Percentiles rank a stretch among this genome's conserved stretches.
Conservation (phyloP, 2,113 vertebrate genomes). For the Nannobrachium achirus region DNA sequence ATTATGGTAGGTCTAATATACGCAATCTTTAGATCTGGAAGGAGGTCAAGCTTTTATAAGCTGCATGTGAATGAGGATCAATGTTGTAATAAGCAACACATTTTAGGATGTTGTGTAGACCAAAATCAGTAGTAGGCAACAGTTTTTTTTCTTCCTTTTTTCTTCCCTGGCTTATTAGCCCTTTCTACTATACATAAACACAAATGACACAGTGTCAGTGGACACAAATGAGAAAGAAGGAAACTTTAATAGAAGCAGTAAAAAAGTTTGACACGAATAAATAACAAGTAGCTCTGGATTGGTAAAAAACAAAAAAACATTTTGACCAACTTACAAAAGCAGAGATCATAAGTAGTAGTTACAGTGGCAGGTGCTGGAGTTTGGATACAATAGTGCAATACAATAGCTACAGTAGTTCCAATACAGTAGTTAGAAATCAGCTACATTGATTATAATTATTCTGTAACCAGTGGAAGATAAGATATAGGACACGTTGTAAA, state of each 20-base stretch:
- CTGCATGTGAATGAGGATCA: no score
- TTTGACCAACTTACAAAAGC: conserved; percentile 55
- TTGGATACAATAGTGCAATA: conserved; percentile 77
- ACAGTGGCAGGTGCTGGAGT: conserved; percentile 68
- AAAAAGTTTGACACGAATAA: conserved; percentile 70
- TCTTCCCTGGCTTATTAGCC: not conserved
- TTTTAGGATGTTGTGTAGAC: no score
- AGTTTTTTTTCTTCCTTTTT: no score
- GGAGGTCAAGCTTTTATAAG: no score
- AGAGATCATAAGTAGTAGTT: conserved; percentile 49
- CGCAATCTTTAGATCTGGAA: no score
- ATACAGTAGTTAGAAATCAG: conserved; percentile 36
- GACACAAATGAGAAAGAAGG: conserved; percentile 41
- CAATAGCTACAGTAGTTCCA: conserved; percentile 68
- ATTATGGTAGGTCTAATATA: no score
- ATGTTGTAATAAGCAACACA: no score
- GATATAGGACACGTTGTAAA: conserved; percentile 21
- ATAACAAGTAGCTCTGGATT: conserved; percentile 60
- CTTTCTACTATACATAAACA: not conserved
- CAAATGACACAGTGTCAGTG: conserved; percentile 24
- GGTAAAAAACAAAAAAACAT: conserved; percentile 58
- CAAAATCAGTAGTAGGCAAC: no score
- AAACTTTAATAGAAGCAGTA: conserved; percentile 79
- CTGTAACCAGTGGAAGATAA: conserved; percentile 23
- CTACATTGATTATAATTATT: conserved; percentile 38